A percentile compares a stretch with the other conserved stretches of the same genome.
These are phyloP conservation scores for Pimephales promelas DNA, from an alignment of 2,113 vertebrate genomes.

Conservation along the genomic window DNA sequence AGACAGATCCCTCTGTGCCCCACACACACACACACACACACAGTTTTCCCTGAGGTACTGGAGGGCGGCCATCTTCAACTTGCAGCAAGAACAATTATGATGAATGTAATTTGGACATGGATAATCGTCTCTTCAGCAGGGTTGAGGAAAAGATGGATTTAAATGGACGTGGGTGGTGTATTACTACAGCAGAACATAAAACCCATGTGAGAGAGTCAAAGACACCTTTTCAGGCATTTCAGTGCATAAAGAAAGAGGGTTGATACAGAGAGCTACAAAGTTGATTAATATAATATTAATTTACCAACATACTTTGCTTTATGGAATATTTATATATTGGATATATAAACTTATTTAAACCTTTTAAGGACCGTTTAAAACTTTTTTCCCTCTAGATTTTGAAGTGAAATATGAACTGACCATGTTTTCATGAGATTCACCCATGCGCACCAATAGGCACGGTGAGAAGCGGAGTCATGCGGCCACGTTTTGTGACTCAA, in stretches of 20 bases:
- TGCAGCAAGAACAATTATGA: background rate
- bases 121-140: background rate
- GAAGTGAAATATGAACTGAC: background rate
- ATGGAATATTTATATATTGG: too few relatives aligned
- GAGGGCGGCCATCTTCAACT: slow-evolving; percentile 57
- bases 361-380: background rate
- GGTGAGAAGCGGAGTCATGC: background rate
- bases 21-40: slow-evolving; percentile 19
- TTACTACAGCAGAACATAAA: too few relatives aligned
- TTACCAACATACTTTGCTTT: too few relatives aligned
- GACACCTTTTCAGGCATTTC: background rate
- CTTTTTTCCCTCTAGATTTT: background rate
- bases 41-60: slow-evolving; percentile 17
- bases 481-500: background rate
- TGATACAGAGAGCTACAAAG: too few relatives aligned
- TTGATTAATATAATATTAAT: background rate
- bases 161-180: too few relatives aligned
- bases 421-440: background rate
- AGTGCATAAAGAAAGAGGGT: background rate
- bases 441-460: background rate
- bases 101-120: background rate
- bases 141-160: too few relatives aligned
- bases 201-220: background rate
- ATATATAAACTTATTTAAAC: background rate
- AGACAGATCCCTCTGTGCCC: slow-evolving; percentile 54